Base-by-base conservation (phyloP, 2,113 vertebrate species). In the Eurystomus gularis region DNA sequence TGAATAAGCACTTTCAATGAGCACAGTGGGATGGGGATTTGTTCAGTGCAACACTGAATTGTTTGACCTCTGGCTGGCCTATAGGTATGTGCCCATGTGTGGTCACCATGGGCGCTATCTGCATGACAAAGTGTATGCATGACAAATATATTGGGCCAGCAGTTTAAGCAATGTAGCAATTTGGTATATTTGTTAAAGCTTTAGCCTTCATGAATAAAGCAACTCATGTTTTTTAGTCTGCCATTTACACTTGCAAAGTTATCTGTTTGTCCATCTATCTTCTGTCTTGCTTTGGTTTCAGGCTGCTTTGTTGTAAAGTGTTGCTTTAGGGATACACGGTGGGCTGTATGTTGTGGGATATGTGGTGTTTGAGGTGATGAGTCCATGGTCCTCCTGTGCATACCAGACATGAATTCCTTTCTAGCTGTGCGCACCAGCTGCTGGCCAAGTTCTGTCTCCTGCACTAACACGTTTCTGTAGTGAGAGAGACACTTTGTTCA, bases 31-130 rank as follows among this genome's bases (percentile, higher is more conserved):
- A 29, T 78, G 42, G n/a, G 17, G 11, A 46, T 66, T 78, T 0
- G 0, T 90, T 86, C 25, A 33, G 44, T 1, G 25, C 66, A 62
- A 61, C 48, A 8, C 18, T 44, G 48, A 20, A 9, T 18, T 80
- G 92, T 97, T 96, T 97, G 93, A 91, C 83, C 93, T 97, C 82
- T 92, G 94, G 3, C 16, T 90, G 48, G 42, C 54, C 39, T 85
- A 4, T 20, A 51, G 54, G 10, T 72, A 20, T 15, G 17, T 72
- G 40, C 31, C 17, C 6, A 0, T 49, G 11, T 79, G 25, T 91
- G 44, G 46, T 62, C 85, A 72, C 54, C 3, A 0, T 49, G 42
- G 61, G 55, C 39, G 8, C 55, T 75, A 5, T 19, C 51, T 77
- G 26, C 19, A 6, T 72, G 40, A 70, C 62, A 73, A 40, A 39